Evolutionary conservation across 1,140 invertebrate genomes (phyloP), one percentile per base, ranked within the genome.

Genomic region (Nixonia krombeini): DNA sequence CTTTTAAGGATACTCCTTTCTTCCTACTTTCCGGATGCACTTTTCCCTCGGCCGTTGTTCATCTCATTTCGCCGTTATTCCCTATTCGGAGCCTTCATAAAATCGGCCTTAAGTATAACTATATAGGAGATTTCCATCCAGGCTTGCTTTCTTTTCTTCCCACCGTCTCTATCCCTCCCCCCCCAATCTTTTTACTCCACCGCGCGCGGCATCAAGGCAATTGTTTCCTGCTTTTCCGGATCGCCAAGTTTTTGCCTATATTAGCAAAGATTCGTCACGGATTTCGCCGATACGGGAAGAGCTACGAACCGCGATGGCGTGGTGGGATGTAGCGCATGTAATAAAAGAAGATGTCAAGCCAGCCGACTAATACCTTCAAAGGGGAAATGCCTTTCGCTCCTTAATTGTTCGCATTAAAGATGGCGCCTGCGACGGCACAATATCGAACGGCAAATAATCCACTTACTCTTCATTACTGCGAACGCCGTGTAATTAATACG

Each of bases 221-320:
- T 69, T 62, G 57, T 68, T 62, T 62, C 37, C 49, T 58, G 40
- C 66, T 63, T 55, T 69, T 55, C 37, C 37, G 38, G 40, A 57
- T 62, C 53, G 38, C 35, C n/a, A 18, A 28, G 40, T 52, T 61
- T 67, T 57, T 68, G 15, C 28, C 15, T 44, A 41, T 61, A 51
- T 67, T 52, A 61, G 42, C 35, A 2, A 23, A 23, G 45, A 66
- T 55, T 52, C 56, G 57, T 61, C 41, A 44, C 35, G 21, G 44
- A 29, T 55, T 58, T 37, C 15, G 7, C 17, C 17, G 29, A 23
- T 31, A 37, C 31, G 12, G 38, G 21, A 10, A 13, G 28, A 18
- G 25, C 41, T 25, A 47, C 28, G 18, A n/a, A n/a, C n/a, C n/a
- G n/a, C n/a, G n/a, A n/a, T n/a, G n/a, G n/a, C n/a, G n/a, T n/a